phyloP scores from a whole-genome alignment of 2,888 invertebrate species.

The Platerodrilus igneus region DNA sequence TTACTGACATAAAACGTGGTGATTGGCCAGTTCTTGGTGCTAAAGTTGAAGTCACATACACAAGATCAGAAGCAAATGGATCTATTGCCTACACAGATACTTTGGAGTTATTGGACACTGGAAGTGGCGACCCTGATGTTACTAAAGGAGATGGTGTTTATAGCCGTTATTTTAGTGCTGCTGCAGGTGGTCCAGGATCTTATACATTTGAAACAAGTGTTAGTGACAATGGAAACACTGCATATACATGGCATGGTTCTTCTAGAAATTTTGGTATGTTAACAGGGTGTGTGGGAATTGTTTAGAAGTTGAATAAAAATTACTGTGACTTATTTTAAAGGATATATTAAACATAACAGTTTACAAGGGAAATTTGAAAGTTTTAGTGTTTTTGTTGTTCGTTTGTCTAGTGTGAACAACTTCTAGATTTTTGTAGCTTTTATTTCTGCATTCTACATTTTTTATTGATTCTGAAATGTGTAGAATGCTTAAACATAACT shows the following conservation, averaged over 20 bases:
- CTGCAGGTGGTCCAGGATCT: constrained; percentile 47
- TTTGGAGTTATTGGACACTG: constrained; percentile 55
- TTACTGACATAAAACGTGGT: constrained; percentile 54
- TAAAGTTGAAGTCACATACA: constrained; percentile 53
- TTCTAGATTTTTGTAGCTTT: no score
- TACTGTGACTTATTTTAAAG: no score
- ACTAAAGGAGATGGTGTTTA: constrained; percentile 62
- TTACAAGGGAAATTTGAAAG: no score
- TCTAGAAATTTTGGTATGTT: constrained; percentile 39
- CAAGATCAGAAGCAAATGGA: constrained; percentile 41
- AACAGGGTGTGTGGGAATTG: no score
- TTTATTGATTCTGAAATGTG: no score
- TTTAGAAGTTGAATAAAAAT: background rate
- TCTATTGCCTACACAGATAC: constrained; percentile 41
- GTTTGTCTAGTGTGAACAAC: no score
- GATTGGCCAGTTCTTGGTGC: constrained; percentile 55
- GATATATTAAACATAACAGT: no score
- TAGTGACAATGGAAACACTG: constrained; percentile 54
- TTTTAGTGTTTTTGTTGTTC: no score
- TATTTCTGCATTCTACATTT: no score
- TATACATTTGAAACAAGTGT: constrained; percentile 52
- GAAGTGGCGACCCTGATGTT: constrained; percentile 62
- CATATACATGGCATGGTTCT: constrained; percentile 49
- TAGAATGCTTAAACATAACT: no score
- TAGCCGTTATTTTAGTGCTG: constrained; percentile 56